Percentiles rank a stretch among this genome's conserved stretches.
These are phyloP conservation scores for Eristalinus sepulchralis DNA, from an alignment of 2,888 invertebrate genomes.

Conservation along the genomic window DNA sequence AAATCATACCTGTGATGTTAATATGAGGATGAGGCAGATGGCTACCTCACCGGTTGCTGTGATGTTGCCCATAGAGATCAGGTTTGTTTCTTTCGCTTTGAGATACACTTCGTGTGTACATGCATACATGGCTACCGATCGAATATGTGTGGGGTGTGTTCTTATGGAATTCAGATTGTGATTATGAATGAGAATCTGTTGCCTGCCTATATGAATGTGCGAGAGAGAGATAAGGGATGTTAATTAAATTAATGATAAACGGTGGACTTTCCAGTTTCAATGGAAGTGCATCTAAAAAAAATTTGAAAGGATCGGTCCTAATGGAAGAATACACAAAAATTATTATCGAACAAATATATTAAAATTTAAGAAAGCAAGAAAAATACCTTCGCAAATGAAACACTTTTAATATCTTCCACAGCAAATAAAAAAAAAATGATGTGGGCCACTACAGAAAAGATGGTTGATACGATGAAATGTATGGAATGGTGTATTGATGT, in stretches of 20 bases:
- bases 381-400: too few species aligned
- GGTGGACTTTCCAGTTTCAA: not conserved
- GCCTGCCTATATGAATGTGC: not conserved
- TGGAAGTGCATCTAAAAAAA: too few species aligned
- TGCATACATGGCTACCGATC: not conserved
- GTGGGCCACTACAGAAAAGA: too few species aligned
- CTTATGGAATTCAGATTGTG: not conserved
- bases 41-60: not conserved
- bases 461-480: too few species aligned
- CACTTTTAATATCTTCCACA: too few species aligned
- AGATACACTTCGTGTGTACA: not conserved
- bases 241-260: not conserved
- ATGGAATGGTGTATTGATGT: too few species aligned
- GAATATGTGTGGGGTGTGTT: not conserved
- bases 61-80: not conserved
- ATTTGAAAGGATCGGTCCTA: too few species aligned
- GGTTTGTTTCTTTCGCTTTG: not conserved
- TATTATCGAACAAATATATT: too few species aligned
- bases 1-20: conserved; percentile 30
- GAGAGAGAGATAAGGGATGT: not conserved
- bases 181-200: not conserved
- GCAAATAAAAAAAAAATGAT: too few species aligned
- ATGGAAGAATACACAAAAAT: too few species aligned
- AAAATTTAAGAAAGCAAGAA: too few species aligned
- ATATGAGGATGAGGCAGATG: not conserved